Evolutionary conservation across 2,888 invertebrate species (phyloP).

Genomic region (Tridacna gigas): DNA sequence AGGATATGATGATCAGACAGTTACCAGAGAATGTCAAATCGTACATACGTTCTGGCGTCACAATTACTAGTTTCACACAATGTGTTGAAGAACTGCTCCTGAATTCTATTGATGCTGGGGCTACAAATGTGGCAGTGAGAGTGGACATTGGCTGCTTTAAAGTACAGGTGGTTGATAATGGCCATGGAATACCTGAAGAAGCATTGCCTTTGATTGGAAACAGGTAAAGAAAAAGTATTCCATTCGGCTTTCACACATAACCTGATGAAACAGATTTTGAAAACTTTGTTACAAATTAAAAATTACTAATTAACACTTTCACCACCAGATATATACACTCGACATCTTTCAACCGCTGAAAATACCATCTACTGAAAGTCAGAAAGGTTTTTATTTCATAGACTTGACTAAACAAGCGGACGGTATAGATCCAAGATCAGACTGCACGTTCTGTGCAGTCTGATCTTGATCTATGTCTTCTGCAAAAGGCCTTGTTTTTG

Average conservation of each 20-base stretch:
- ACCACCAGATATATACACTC: no score
- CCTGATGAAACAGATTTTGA: not conserved
- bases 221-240: conserved; percentile 83
- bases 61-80: conserved; percentile 87
- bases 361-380: no score
- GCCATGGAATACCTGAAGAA: conserved; percentile 88
- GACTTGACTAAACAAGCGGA: no score
- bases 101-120: conserved; percentile 90
- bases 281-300: not conserved
- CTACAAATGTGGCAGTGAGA: conserved; percentile 90
- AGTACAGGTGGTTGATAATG: conserved; percentile 92
- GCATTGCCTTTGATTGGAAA: conserved; percentile 88
- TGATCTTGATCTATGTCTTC: no score
- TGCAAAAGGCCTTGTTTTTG: no score
- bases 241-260: not conserved
- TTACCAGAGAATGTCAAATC: conserved; percentile 86
- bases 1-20: conserved; percentile 60
- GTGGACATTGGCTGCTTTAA: conserved; percentile 88
- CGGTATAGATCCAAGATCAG: no score
- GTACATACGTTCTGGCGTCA: conserved; percentile 87
- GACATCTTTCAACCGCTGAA: no score
- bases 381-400: no score
- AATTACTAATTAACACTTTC: no score
- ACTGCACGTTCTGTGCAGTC: no score
- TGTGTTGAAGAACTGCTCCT: conserved; percentile 89